Base-by-base conservation (phyloP, 2,797 vertebrate species). In the Avahi laniger region DNA sequence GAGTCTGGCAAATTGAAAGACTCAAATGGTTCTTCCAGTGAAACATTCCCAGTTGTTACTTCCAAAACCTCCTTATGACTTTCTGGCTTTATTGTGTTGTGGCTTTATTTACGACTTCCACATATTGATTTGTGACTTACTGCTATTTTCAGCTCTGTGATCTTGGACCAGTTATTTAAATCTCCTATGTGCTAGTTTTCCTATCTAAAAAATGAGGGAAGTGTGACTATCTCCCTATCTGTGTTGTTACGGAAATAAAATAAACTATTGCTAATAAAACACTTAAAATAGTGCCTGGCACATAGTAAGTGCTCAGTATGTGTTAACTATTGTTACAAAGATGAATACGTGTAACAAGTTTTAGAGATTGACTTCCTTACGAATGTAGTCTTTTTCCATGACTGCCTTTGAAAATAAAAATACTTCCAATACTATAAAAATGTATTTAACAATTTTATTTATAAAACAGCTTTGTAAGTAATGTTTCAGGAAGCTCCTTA, bases 251-350 rank as follows among this genome's bases (percentile, higher is more conserved):
- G 41, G 63, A 84, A 67, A 67, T 50, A 24, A 86, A 80, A 81
- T 50, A 52, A 94, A 88, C 48, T 48, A 13, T 79, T 93, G 41
- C 14, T 89, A 92, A 82, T 18, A 78, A 89, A 95, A 87, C 54
- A 52, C 22, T 82, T 70, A 35, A 30, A 75, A 26, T 33, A 76
- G 69, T 38, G 17, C 3, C 73, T 79, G 35, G 24, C 2, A 67
- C 5, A 22, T 6, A n/a, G 4, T 80, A 91, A 48, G 8, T 61
- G 13, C 18, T 92, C 52, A n/a, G 6, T 59, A 76, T 59, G 46
- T 54, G 33, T 41, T 80, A 75, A 54, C 2, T 26, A 61, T 26
- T 43, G 50, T 41, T 52, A 11, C 20, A 8, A 46, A 43, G 43
- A 57, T 80, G 14, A 73, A 20, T 2, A 81, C 30, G 14, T 43